Evolutionary conservation across 2,888 invertebrate genomes (phyloP), one percentile per base, ranked within the genome.

Genomic region (Hemithea aestivaria): DNA sequence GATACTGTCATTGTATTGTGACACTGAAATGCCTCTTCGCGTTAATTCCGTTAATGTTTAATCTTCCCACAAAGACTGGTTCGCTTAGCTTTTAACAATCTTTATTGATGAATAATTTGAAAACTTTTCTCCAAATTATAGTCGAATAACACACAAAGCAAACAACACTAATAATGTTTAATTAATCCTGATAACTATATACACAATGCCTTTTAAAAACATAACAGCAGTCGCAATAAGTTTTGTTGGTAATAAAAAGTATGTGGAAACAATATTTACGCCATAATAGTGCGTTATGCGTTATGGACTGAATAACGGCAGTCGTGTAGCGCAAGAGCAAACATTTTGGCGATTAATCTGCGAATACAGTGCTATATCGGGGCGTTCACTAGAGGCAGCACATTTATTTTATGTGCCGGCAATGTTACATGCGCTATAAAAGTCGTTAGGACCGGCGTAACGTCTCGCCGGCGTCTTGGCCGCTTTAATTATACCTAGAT

Each of bases 351-450:
- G 74, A 83, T 84, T 84, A 84, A 83, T 84, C 78, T 79, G 73
- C 57, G 65, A 77, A 76, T 71, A 73, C 73, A 62, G 73, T 70
- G 73, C 70, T 76, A 76, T 78, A 76, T 76, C 72, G 76, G 42
- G 50, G 69, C 66, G 72, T 45, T 47, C 58, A 66, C 73, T 79
- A 65, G 75, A 76, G 75, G 78, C 79, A 77, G 80, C 84, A 84
- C 85, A 84, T 85, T 85, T 82, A 83, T 85, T 85, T 85, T 82
- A 85, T 82, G 84, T 80, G 69, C 80, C 80, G 77, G 82, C 81
- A 84, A 84, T 85, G 87, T 84, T 80, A 84, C 85, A 85, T 85
- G 81, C 81, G 82, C 85, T 74, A 84, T 85, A 85, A 87, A 87
- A 84, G 85, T 79, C 85, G 87, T 85, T 85, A 85, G 80, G 83